Evolutionary conservation across 23 tunicate species (phyloP), one percentile per base, ranked within the genome.

Genomic region (Phallusia fumigata): DNA sequence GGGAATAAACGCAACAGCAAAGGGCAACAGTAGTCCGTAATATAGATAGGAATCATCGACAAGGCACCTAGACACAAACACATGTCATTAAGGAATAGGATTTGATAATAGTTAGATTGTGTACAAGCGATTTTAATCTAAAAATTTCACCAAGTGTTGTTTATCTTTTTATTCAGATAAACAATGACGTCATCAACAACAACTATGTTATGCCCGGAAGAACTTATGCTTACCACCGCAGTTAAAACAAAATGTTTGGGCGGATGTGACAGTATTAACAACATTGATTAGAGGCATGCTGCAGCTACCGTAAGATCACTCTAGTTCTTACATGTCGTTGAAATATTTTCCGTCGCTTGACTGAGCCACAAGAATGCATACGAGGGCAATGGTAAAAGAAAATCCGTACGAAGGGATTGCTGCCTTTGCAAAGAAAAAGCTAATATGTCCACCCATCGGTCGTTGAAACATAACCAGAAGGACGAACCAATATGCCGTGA

Each of bases 401-500:
- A 92, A 32, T 22, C 87, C 86, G 84, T 92, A 92, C 10, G 83
- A 72, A 0, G 91, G 90, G 32, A 87, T 11, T 0, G 91, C 74
- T 6, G 97, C 52, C 76, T 92, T 92, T 58, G 87, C 21, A 79
- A 86, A 82, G 52, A 92, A 92, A 77, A 83, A 76, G 73, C 77
- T 84, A 53, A 87, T 87, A 86, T 92, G 91, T 28, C 90, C 97
- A 18, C 91, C 88, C 78, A 82, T 33, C 22, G 97, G 97, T 31
- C 81, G 73, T 31, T 73, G 58, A 77, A 32, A 87, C 97, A 92
- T 92, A 8, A 87, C 86, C 83, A 87, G 81, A 10, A 92, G 73
- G 12, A 92, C 36, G 65, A 84, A 32, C 97, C 97, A 92, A 53
- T 92, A 92, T 8, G 85, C 85, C 18, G 58, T 36, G 26, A 84